phyloP scores from a whole-genome alignment of 2,797 vertebrate genomes.

The Aplochiton taeniatus region DNA sequence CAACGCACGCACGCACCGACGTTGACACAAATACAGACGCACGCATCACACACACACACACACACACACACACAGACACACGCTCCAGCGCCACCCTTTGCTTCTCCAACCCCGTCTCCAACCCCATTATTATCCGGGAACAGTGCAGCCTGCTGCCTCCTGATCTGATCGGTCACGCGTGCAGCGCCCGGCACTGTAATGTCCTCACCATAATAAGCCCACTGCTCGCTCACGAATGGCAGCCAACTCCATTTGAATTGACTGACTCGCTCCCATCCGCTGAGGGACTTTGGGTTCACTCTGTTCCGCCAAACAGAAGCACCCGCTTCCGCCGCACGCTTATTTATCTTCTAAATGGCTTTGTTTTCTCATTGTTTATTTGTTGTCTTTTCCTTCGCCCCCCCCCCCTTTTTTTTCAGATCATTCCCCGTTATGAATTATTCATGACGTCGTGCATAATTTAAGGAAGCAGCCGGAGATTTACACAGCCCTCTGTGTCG shows the following conservation, averaged over 20 bases:
- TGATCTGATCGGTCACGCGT: constrained; percentile 57
- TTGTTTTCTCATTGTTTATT: constrained; percentile 39
- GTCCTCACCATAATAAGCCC: constrained; percentile 58
- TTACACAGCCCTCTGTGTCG: constrained; percentile 75
- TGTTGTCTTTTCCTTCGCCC: too few relatives aligned
- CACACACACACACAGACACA: neutral
- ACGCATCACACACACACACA: constrained; percentile 12
- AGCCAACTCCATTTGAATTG: constrained; percentile 58
- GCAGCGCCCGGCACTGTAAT: constrained; percentile 39
- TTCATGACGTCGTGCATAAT: constrained; percentile 73
- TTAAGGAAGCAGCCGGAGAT: constrained; percentile 70
- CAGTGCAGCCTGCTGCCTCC: constrained; percentile 37
- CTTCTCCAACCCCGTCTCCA: constrained; percentile 50
- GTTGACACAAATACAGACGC: neutral
- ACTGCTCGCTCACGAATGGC: constrained; percentile 65
- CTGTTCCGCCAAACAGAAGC: constrained; percentile 42
- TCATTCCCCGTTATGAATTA: constrained; percentile 64
- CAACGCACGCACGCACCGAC: neutral
- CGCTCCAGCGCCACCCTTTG: neutral
- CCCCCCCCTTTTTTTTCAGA: constrained; percentile 25
- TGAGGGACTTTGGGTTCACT: constrained; percentile 35
- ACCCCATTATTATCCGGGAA: constrained; percentile 56
- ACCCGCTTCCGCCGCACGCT: constrained; percentile 37
- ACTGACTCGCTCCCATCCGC: constrained; percentile 63
- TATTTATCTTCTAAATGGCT: constrained; percentile 33